phyloP scores from a whole-genome alignment of 2,888 invertebrate genomes.

The Eurytoma adleriae region DNA sequence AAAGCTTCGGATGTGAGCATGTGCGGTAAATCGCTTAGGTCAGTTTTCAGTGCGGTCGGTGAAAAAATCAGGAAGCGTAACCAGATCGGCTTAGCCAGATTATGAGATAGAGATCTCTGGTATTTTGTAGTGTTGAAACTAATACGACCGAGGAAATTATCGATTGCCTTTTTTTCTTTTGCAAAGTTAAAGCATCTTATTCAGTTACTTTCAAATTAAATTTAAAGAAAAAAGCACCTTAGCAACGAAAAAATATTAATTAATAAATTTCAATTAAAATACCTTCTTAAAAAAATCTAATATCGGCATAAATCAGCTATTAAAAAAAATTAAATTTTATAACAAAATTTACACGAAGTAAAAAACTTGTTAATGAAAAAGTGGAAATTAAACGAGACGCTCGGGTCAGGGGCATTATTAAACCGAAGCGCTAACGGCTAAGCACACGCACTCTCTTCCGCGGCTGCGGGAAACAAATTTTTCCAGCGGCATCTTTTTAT shows the following conservation, averaged over 20 bases:
- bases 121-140: not conserved
- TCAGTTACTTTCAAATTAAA: not conserved
- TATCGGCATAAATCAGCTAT: no score
- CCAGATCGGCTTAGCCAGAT: constrained; percentile 10
- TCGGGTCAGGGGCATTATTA: no score
- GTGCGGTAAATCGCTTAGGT: not conserved
- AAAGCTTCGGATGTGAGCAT: not conserved
- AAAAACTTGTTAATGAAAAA: no score
- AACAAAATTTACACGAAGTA: no score
- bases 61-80: constrained; percentile 22
- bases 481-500: no score
- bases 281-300: no score
- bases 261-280: no score
- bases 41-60: not conserved
- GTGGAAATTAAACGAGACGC: no score
- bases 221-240: not conserved
- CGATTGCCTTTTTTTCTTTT: not conserved
- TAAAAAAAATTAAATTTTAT: no score
- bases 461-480: no score
- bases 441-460: no score
- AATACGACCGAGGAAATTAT: not conserved
- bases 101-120: not conserved
- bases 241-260: constrained; percentile 48
- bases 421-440: no score
- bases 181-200: not conserved